Evolutionary conservation across 2,888 invertebrate species (phyloP).

Genomic region (Geotrupes spiniger): DNA sequence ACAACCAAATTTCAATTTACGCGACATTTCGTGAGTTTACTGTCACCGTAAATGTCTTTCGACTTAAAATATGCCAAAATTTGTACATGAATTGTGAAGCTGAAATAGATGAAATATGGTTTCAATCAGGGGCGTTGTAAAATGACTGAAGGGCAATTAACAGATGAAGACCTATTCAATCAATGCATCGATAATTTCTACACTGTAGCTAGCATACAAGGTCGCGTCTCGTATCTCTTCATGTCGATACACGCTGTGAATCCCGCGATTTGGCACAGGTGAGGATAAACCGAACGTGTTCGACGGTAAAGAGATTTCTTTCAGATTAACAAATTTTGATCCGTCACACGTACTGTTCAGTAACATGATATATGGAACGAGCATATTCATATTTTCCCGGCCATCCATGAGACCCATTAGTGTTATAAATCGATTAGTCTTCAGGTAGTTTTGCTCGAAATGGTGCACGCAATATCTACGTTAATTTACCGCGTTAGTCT

Average conservation of each 20-base stretch:
- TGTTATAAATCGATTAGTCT: constrained; percentile 26
- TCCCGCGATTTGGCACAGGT: constrained; percentile 37
- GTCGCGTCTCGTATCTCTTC: constrained; percentile 41
- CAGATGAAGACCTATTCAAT: constrained; percentile 25
- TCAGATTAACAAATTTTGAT: constrained; percentile 19
- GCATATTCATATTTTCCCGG: constrained; percentile 30
- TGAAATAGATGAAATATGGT: no score
- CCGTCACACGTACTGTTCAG: constrained; percentile 28
- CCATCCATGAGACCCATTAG: constrained; percentile 30
- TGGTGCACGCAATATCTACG: no score
- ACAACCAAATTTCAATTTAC: no score
- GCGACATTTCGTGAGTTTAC: no score
- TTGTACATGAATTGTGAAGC: neutral
- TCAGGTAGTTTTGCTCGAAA: constrained; percentile 24
- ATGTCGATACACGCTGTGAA: constrained; percentile 46
- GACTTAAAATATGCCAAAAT: constrained; percentile 1
- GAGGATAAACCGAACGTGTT: constrained; percentile 9
- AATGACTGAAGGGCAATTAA: constrained; percentile 18
- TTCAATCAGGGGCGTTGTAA: constrained; percentile 13
- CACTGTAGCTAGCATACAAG: constrained; percentile 40
- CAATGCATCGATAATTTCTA: constrained; percentile 29
- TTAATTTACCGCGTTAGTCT: no score
- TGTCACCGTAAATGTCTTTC: constrained; percentile 1
- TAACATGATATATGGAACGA: constrained; percentile 35
- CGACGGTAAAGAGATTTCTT: constrained; percentile 3